Conservation (phyloP, 2,888 invertebrate species). For the Ochropleura plecta region DNA sequence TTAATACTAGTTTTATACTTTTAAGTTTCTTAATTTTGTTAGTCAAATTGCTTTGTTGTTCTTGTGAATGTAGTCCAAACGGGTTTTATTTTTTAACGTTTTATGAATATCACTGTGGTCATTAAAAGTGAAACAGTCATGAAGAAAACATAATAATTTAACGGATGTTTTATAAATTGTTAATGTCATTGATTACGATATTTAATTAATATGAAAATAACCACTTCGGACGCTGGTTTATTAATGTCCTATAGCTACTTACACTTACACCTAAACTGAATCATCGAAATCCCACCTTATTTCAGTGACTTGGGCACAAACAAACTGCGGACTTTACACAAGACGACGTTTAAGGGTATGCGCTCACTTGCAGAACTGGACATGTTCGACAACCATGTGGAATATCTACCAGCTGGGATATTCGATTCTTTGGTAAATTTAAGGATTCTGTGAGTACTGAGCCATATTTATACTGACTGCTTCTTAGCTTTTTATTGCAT, state of each 20-base stretch:
- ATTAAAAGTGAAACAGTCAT: not conserved
- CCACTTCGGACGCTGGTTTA: not conserved
- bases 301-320: slow-evolving; percentile 94
- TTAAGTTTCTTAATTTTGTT: not conserved
- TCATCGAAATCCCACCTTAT: slow-evolving; percentile 27
- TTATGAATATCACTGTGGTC: not conserved
- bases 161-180: too few species aligned
- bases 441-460: slow-evolving; percentile 91
- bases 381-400: slow-evolving; percentile 93
- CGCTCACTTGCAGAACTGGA: slow-evolving; percentile 92
- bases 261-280: not conserved
- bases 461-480: too few species aligned
- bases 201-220: not conserved
- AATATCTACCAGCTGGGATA: slow-evolving; percentile 91
- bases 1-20: not conserved
- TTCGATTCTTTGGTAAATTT: slow-evolving; percentile 92
- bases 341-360: slow-evolving; percentile 92
- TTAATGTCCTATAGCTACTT: not conserved
- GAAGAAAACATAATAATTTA: not conserved
- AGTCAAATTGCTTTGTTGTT: not conserved
- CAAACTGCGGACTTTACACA: slow-evolving; percentile 92
- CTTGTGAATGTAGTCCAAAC: not conserved
- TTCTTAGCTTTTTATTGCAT: not conserved
- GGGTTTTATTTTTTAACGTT: not conserved
- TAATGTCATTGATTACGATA: not conserved